Conservation (phyloP, 2,113 vertebrate genomes). For the Stegastes partitus region DNA sequence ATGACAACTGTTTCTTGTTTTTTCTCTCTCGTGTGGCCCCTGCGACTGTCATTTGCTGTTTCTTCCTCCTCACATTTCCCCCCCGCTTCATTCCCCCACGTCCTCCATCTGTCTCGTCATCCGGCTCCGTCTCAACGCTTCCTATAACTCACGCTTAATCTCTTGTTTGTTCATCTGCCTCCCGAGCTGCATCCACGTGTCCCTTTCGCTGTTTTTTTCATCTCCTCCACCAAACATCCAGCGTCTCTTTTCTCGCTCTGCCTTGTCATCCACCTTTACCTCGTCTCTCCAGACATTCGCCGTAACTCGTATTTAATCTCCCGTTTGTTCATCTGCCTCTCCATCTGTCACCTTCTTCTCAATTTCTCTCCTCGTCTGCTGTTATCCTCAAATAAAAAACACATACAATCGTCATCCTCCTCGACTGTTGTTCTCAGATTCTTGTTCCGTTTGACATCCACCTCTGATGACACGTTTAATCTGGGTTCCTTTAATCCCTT, state of each 20-base stretch:
- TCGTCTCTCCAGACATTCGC: constrained; percentile 27
- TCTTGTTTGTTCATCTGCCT: constrained; percentile 57
- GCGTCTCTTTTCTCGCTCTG: constrained; percentile 3
- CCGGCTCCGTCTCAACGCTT: constrained; percentile 45
- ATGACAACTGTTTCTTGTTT: constrained; percentile 22
- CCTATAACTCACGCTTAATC: constrained; percentile 55
- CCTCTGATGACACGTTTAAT: constrained; percentile 52
- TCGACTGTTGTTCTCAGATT: constrained; percentile 6
- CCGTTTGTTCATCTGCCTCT: constrained; percentile 36
- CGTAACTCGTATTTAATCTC: constrained; percentile 54
- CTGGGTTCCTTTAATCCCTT: constrained; percentile 42
- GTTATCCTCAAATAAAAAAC: constrained; percentile 18
- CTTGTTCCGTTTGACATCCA: constrained; percentile 28
- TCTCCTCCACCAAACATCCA: constrained; percentile 1
- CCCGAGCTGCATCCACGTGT: constrained; percentile 18
- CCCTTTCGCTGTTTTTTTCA: constrained; percentile 21
- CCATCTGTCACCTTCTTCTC: constrained; percentile 36
- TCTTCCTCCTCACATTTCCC: not conserved
- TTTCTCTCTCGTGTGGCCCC: not conserved
- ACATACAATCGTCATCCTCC: not conserved
- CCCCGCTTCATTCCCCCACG: constrained; percentile 11
- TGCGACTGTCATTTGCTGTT: constrained; percentile 21
- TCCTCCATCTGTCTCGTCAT: constrained; percentile 46
- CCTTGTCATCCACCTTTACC: constrained; percentile 27
- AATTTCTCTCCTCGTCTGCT: constrained; percentile 8